These are phyloP conservation scores for Limenitis camilla DNA, from an alignment of 2,888 invertebrate species.

Conservation along the genomic window DNA sequence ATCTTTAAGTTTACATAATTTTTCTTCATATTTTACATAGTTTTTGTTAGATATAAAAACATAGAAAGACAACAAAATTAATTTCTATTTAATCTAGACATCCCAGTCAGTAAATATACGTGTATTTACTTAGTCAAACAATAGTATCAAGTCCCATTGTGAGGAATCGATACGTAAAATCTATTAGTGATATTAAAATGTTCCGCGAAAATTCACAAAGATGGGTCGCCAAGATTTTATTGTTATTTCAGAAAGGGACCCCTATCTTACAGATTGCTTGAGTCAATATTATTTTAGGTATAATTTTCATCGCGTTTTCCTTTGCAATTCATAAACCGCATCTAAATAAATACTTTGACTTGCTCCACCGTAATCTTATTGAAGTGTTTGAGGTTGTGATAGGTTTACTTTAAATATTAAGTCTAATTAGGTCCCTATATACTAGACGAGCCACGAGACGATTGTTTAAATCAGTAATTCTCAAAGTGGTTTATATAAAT, in stretches of 20 bases:
- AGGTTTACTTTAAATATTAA: too few species aligned
- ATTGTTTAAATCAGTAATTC: too few species aligned
- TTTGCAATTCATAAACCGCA: conserved; percentile 19
- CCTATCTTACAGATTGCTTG: conserved; percentile 34
- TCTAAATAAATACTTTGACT: conserved; percentile 24
- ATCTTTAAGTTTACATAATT: too few species aligned
- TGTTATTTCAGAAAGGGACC: conserved; percentile 34
- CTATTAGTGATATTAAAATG: conserved; percentile 66
- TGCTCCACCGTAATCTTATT: conserved; percentile 14
- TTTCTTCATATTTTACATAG: too few species aligned
- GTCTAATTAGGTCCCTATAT: too few species aligned
- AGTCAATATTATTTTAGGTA: conserved; percentile 34
- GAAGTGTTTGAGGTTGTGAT: not conserved
- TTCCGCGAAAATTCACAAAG: conserved; percentile 36
- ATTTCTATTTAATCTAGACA: too few species aligned
- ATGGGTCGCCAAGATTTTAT: conserved; percentile 38
- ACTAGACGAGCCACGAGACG: too few species aligned
- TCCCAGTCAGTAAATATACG: conserved; percentile 21
- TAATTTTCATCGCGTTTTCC: conserved; percentile 26
- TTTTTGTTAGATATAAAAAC: too few species aligned
- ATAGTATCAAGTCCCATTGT: conserved; percentile 51
- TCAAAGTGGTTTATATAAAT: too few species aligned
- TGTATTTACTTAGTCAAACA: conserved; percentile 61
- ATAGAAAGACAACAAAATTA: too few species aligned
- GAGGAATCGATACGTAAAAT: conserved; percentile 60